Percentiles rank a stretch among this genome's conserved stretches.
phyloP scores from a whole-genome alignment of 2,797 vertebrate species.

The Phataginus tetradactyla region DNA sequence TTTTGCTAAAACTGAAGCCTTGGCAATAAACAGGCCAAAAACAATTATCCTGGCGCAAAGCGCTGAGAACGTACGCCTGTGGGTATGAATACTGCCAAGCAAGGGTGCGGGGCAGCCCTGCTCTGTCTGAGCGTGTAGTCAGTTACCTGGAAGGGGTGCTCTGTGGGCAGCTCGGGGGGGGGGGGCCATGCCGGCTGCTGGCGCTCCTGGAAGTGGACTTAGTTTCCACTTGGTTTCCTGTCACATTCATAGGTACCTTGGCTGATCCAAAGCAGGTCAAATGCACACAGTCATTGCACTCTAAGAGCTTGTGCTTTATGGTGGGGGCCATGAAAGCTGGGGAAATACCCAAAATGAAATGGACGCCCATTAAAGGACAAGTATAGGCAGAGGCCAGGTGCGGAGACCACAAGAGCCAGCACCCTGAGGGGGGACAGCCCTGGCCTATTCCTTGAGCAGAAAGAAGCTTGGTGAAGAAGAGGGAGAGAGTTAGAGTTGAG shows the following conservation, averaged over 20 bases:
- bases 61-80: conserved; percentile 66
- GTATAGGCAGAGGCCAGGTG: not conserved
- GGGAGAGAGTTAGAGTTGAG: not conserved
- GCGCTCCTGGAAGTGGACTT: not conserved
- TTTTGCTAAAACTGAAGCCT: conserved; percentile 66
- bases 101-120: not conserved
- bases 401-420: not conserved
- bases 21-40: conserved; percentile 59
- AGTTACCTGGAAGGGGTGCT: not conserved
- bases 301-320: not conserved
- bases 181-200: not conserved
- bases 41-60: conserved; percentile 31
- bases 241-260: not conserved
- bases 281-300: not conserved
- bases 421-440: not conserved
- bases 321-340: not conserved
- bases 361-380: not conserved
- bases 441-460: not conserved
- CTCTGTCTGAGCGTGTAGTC: not conserved
- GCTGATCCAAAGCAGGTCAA: not conserved
- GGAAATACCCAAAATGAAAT: not conserved
- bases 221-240: not conserved
- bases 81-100: not conserved
- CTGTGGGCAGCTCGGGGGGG: not conserved
- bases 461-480: not conserved